phyloP scores from a whole-genome alignment of 1,140 invertebrate species.

The Drosophila suzukii region DNA sequence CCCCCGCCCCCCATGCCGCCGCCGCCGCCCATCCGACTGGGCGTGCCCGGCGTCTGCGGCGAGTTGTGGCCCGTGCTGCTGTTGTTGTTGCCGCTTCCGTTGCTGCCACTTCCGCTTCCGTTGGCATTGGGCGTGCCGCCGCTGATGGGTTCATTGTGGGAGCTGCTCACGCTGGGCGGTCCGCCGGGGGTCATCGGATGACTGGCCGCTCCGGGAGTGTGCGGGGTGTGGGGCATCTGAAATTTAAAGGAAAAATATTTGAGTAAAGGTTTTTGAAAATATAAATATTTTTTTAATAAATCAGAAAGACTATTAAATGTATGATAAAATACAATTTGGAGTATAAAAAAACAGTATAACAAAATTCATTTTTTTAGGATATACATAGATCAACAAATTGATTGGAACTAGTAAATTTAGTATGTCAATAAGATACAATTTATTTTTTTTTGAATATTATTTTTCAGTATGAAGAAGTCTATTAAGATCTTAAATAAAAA shows the following conservation, averaged over 20 bases:
- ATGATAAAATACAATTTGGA: no score
- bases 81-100: conserved; percentile 76
- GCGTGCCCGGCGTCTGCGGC: conserved; percentile 78
- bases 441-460: background rate
- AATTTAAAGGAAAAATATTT: background rate
- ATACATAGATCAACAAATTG: no score
- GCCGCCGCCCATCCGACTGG: conserved; percentile 61
- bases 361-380: no score
- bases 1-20: conserved; percentile 46
- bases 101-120: conserved; percentile 25
- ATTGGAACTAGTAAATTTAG: no score
- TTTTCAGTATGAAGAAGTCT: no score
- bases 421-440: background rate
- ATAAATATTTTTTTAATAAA: no score
- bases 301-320: no score
- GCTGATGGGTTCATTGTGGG: conserved; percentile 85
- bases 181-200: conserved; percentile 87
- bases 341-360: no score
- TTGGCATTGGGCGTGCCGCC: conserved; percentile 85
- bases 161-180: conserved; percentile 91
- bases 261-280: background rate
- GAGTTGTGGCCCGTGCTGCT: conserved; percentile 76
- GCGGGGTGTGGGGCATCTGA: conserved; percentile 94
- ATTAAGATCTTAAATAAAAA: background rate
- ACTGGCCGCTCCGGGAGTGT: conserved; percentile 89